phyloP scores from a whole-genome alignment of 1,140 invertebrate species.

The Ganaspis sp. region DNA sequence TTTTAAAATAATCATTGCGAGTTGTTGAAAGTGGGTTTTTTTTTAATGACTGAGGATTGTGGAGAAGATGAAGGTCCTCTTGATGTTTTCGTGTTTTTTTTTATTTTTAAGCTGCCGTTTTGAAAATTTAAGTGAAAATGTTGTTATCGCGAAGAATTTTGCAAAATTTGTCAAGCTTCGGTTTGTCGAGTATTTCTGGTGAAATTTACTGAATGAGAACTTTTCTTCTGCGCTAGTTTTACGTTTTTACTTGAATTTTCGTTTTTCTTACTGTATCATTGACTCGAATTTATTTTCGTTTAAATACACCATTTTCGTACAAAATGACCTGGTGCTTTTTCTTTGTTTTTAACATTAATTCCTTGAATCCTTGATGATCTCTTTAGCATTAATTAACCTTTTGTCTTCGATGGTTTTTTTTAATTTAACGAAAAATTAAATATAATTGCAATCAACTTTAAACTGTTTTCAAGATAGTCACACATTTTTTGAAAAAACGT shows the following conservation, averaged over 20 bases:
- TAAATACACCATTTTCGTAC: constrained; percentile 16
- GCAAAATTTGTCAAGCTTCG: neutral
- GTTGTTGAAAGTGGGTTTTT: neutral
- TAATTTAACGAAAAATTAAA: too few relatives aligned
- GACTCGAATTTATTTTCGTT: constrained; percentile 24
- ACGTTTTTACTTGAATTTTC: constrained; percentile 13
- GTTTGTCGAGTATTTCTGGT: neutral
- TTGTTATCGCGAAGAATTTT: neutral
- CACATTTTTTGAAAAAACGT: too few relatives aligned
- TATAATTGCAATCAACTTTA: too few relatives aligned
- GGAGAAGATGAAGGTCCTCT: neutral
- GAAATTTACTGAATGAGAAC: neutral
- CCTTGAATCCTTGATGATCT: neutral
- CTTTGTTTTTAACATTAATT: neutral
- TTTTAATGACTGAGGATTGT: neutral
- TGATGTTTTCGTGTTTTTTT: neutral
- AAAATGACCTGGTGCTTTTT: neutral
- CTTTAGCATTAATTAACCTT: too few relatives aligned
- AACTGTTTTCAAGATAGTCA: too few relatives aligned
- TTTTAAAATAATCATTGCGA: neutral
- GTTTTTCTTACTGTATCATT: neutral
- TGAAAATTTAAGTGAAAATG: neutral
- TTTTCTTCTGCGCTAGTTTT: neutral
- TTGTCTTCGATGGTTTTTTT: too few relatives aligned
- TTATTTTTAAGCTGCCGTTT: neutral